Percentiles rank a stretch among this genome's conserved stretches.
Evolutionary conservation across 2,888 invertebrate species (phyloP).

Genomic region (Tachina grossa): DNA sequence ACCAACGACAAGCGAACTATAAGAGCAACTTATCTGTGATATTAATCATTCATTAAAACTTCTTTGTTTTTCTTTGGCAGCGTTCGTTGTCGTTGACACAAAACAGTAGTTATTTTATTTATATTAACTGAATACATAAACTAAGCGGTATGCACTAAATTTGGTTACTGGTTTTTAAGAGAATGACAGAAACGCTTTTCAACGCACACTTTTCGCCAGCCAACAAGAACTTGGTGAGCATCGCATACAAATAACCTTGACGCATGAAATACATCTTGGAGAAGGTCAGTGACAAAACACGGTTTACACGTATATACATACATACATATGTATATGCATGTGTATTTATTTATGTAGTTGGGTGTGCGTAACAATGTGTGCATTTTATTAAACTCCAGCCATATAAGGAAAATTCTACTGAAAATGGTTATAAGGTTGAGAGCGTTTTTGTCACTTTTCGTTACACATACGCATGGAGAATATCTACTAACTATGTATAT

Average conservation of each 20-base stretch:
- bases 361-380: neutral
- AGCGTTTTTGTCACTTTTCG: conserved; percentile 22
- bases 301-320: neutral
- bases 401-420: conserved; percentile 61
- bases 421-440: conserved; percentile 55
- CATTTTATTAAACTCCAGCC: conserved; percentile 38
- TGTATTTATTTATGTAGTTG: neutral
- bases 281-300: conserved; percentile 70
- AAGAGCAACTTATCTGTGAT: neutral
- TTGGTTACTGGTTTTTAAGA: conserved; percentile 56
- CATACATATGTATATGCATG: neutral
- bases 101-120: conserved; percentile 38
- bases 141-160: conserved; percentile 54
- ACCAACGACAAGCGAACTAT: neutral
- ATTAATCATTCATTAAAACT: conserved; percentile 19
- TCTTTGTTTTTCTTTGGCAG: neutral
- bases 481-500: neutral
- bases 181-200: conserved; percentile 36
- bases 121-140: conserved; percentile 27
- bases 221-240: conserved; percentile 24
- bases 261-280: conserved; percentile 63
- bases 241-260: conserved; percentile 65
- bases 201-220: conserved; percentile 10
- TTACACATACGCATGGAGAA: conserved; percentile 18
- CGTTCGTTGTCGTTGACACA: neutral